Percentiles rank a stretch among this genome's conserved stretches.
These are phyloP conservation scores for Apantesis nais DNA, from an alignment of 2,888 invertebrate genomes.

Conservation along the genomic window DNA sequence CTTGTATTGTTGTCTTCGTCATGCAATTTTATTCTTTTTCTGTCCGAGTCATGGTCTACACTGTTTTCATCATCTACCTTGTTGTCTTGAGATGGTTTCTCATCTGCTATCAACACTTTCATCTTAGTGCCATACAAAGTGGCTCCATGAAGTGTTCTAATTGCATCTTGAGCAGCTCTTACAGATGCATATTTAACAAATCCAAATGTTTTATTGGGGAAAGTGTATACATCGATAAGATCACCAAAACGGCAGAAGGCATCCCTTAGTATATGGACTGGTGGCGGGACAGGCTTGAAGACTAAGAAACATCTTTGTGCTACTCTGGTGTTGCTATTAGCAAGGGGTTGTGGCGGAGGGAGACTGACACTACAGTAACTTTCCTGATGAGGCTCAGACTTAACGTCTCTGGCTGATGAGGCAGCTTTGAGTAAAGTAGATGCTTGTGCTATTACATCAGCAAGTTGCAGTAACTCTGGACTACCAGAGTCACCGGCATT, in stretches of 20 bases:
- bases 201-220: conserved; percentile 96
- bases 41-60: conserved; percentile 58
- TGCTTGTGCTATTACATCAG: conserved; percentile 92
- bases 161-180: conserved; percentile 91
- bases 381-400: conserved; percentile 54
- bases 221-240: conserved; percentile 94
- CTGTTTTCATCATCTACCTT: conserved; percentile 50
- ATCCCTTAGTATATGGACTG: conserved; percentile 91
- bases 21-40: conserved; percentile 65
- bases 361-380: conserved; percentile 88
- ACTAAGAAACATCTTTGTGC: conserved; percentile 90
- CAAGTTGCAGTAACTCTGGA: conserved; percentile 87
- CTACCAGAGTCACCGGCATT: conserved; percentile 65
- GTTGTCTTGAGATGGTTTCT: conserved; percentile 74
- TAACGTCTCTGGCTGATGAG: conserved; percentile 55
- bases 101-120: conserved; percentile 96
- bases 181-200: conserved; percentile 95
- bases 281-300: conserved; percentile 89
- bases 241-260: conserved; percentile 96
- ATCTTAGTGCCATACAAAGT: conserved; percentile 92
- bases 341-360: conserved; percentile 90
- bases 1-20: conserved; percentile 39
- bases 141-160: conserved; percentile 90
- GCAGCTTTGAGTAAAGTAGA: conserved; percentile 91
- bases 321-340: conserved; percentile 86